Conservation (phyloP, 2,113 vertebrate genomes). For the Nesogale talazaci region DNA sequence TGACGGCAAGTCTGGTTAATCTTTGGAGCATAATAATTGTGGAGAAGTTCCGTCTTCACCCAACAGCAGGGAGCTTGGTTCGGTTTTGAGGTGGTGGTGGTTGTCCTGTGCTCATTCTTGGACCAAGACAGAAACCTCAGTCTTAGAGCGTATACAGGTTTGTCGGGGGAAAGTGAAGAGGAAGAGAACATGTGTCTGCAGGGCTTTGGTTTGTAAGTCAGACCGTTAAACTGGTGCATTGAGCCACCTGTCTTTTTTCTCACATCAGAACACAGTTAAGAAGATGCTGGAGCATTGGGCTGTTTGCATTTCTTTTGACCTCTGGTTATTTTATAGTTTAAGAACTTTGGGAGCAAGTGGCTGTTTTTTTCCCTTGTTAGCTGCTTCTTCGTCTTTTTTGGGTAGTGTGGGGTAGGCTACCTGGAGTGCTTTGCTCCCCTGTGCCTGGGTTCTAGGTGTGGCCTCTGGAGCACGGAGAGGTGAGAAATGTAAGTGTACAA, state of each 20-base stretch:
- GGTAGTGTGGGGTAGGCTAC: not conserved
- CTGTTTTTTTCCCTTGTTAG: not conserved
- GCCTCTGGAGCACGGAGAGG: not conserved
- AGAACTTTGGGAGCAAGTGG: slow-evolving; percentile 3
- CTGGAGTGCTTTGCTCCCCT: not conserved
- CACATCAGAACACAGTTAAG: not conserved
- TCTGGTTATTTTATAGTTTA: slow-evolving; percentile 28
- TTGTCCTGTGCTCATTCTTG: not conserved
- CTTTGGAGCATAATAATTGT: too few relatives aligned
- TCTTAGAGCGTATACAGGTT: slow-evolving; percentile 14
- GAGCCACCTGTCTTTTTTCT: slow-evolving; percentile 2
- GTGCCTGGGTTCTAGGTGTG: not conserved
- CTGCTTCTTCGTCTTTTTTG: not conserved
- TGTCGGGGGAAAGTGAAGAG: slow-evolving; percentile 12
- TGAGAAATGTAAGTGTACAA: not conserved
- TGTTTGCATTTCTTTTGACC: not conserved
- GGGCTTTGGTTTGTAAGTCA: not conserved
- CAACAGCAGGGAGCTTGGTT: too few relatives aligned
- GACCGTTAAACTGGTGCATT: not conserved
- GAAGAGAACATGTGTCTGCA: not conserved
- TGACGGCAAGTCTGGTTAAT: too few relatives aligned
- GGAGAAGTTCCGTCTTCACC: too few relatives aligned
- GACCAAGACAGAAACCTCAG: not conserved
- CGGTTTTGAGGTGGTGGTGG: too few relatives aligned
- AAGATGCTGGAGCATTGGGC: not conserved